Evolutionary conservation across 37 sponge, comb jelly and placozoan species (phyloP).

Genomic region (Cladorhizidae sp.): DNA sequence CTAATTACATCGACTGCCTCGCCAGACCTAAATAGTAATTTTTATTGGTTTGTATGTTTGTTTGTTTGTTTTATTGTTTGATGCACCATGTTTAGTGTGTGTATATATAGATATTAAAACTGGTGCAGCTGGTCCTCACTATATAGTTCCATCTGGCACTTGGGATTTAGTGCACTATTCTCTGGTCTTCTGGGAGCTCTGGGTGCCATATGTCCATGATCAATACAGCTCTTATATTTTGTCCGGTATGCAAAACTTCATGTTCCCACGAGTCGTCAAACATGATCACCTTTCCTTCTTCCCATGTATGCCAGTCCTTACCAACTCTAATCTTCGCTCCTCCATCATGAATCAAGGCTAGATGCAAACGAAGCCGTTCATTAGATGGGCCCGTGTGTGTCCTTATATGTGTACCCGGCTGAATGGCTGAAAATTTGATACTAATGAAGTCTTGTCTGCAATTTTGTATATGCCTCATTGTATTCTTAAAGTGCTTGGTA

Average conservation of each 20-base stretch:
- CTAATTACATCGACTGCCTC: too few species aligned
- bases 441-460: conserved; percentile 79
- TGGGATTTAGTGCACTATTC: conserved; percentile 68
- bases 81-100: too few species aligned
- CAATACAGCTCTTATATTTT: conserved; percentile 67
- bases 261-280: conserved; percentile 96
- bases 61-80: too few species aligned
- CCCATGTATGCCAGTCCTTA: conserved; percentile 84
- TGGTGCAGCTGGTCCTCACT: too few species aligned
- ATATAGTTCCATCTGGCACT: background rate
- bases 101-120: too few species aligned
- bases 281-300: conserved; percentile 82
- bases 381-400: conserved; percentile 92
- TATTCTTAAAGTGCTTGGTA: conserved; percentile 68
- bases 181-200: conserved; percentile 61
- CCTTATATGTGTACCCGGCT: conserved; percentile 86
- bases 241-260: conserved; percentile 80
- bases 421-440: conserved; percentile 90
- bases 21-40: too few species aligned
- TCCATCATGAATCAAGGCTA: conserved; percentile 76
- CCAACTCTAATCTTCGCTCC: conserved; percentile 86
- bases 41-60: too few species aligned
- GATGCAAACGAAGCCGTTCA: conserved; percentile 84
- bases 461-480: conserved; percentile 49
- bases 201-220: conserved; percentile 95